Conservation (phyloP, 2,797 vertebrate genomes). For the Cynodonichthys magdalenae region DNA sequence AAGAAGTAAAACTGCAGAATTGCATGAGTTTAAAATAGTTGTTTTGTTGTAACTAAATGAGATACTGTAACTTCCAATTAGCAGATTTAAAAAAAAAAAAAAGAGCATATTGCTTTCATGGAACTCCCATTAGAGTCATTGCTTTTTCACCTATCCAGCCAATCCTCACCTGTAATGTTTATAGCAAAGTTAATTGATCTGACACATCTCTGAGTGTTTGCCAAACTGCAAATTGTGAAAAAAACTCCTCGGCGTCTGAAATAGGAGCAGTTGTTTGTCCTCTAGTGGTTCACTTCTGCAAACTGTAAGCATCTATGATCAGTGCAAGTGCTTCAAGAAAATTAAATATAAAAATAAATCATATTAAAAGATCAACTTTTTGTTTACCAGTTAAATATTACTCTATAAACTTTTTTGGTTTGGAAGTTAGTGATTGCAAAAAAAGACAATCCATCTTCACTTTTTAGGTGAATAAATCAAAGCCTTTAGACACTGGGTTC, state of each 20-base stretch:
- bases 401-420: not conserved
- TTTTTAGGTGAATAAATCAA: too few relatives aligned
- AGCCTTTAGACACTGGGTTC: too few relatives aligned
- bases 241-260: slow-evolving; percentile 40
- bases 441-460: too few relatives aligned
- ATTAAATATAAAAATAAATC: not conserved
- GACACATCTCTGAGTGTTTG: slow-evolving; percentile 57
- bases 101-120: slow-evolving; percentile 58
- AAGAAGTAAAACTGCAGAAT: slow-evolving; percentile 67
- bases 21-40: slow-evolving; percentile 36
- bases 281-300: slow-evolving; percentile 21
- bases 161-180: slow-evolving; percentile 59
- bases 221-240: slow-evolving; percentile 52
- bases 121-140: slow-evolving; percentile 44
- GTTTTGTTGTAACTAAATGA: slow-evolving; percentile 9
- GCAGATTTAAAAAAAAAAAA: slow-evolving; percentile 27
- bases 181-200: slow-evolving; percentile 65
- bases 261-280: slow-evolving; percentile 62
- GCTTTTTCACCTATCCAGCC: slow-evolving; percentile 53
- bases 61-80: slow-evolving; percentile 32
- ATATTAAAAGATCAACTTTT: not conserved
- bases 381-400: not conserved
- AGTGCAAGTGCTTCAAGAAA: slow-evolving; percentile 8
- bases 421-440: not conserved
- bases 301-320: not conserved